Percentiles rank a stretch among this genome's conserved stretches.
These are phyloP conservation scores for Protodeltote pygarga DNA, from an alignment of 2,888 invertebrate genomes.

Conservation along the genomic window DNA sequence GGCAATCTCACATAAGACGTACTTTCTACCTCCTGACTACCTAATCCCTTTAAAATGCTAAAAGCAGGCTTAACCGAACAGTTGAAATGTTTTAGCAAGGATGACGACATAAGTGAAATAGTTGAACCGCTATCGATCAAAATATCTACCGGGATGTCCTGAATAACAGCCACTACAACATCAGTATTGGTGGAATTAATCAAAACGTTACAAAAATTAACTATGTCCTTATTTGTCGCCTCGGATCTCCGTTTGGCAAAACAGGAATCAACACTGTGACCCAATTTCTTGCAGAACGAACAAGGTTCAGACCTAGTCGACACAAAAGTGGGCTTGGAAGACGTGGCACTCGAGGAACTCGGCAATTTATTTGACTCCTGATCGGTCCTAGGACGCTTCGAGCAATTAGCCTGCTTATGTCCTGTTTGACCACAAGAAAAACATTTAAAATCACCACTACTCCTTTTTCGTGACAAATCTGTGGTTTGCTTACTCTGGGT, in stretches of 20 bases:
- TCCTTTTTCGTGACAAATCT: not conserved
- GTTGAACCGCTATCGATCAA: slow-evolving; percentile 40
- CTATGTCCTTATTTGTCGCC: slow-evolving; percentile 6
- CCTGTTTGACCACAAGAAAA: not conserved
- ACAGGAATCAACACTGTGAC: slow-evolving; percentile 37
- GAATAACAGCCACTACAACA: slow-evolving; percentile 23
- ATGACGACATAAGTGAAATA: slow-evolving; percentile 36
- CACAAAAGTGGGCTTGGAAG: too few species aligned
- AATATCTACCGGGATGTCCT: slow-evolving; percentile 38
- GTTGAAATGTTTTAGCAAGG: slow-evolving; percentile 22
- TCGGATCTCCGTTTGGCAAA: slow-evolving; percentile 26
- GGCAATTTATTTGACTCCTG: not conserved
- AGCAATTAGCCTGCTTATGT: slow-evolving; percentile 1
- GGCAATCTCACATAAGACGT: slow-evolving; percentile 20
- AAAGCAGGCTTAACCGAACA: slow-evolving; percentile 14
- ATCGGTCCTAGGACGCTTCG: not conserved
- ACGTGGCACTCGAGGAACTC: not conserved
- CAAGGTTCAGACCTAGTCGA: slow-evolving; percentile 1
- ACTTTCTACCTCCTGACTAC: slow-evolving; percentile 32
- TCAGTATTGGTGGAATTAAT: slow-evolving; percentile 6
- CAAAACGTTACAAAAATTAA: slow-evolving; percentile 35
- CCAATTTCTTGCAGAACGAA: slow-evolving; percentile 42
- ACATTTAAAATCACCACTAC: not conserved
- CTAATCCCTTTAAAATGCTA: slow-evolving; percentile 37
- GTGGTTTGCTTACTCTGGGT: not conserved